Evolutionary conservation across 2,888 invertebrate species (phyloP).

Genomic region (Hetaerina titia): DNA sequence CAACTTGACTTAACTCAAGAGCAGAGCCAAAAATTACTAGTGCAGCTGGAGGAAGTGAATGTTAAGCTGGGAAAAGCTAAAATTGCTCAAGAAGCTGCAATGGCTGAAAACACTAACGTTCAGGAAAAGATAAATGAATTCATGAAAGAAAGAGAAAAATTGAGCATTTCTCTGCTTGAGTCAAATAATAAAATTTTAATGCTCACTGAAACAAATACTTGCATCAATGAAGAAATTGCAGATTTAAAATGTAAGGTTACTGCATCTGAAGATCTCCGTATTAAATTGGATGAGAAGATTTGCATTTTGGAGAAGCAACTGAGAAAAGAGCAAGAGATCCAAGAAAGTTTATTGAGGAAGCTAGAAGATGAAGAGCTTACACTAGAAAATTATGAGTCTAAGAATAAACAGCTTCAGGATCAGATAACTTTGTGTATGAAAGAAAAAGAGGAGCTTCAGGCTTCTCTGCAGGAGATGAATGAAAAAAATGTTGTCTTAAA

Average conservation of each 20-base stretch:
- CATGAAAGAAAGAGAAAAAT: neutral
- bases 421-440: neutral
- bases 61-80: constrained; percentile 8
- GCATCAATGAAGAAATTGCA: neutral
- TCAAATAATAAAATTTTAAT: neutral
- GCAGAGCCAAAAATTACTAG: neutral
- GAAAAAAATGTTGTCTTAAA: neutral
- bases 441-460: neutral
- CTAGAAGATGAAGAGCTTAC: neutral
- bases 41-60: constrained; percentile 23
- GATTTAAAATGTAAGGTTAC: neutral
- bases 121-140: neutral
- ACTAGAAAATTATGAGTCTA: neutral
- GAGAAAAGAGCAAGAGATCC: neutral
- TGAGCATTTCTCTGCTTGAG: neutral
- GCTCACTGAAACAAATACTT: neutral
- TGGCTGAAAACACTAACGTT: neutral
- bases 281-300: neutral
- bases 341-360: neutral
- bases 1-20: neutral
- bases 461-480: neutral
- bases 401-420: neutral
- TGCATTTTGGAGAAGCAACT: neutral
- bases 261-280: neutral
- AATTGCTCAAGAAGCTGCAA: neutral